These are phyloP conservation scores for Drosophila pseudotakahashii DNA, from an alignment of 2,888 invertebrate species.

Conservation along the genomic window DNA sequence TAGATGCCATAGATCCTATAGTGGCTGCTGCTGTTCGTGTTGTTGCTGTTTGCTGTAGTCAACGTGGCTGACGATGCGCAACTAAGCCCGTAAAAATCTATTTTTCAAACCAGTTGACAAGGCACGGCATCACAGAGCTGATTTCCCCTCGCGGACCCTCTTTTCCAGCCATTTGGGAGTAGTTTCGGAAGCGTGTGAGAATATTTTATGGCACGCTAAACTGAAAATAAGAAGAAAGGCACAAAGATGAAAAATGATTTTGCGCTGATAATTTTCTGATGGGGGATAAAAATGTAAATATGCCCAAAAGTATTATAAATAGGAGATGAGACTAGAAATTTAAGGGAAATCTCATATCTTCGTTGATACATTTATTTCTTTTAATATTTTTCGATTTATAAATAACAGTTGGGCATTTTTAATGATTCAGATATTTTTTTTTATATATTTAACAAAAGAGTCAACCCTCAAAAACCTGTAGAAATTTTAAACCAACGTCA, in stretches of 20 bases:
- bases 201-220: slow-evolving; percentile 44
- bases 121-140: slow-evolving; percentile 40
- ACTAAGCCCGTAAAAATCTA: slow-evolving; percentile 77
- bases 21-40: slow-evolving; percentile 11
- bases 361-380: too few relatives aligned
- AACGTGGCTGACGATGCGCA: slow-evolving; percentile 77
- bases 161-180: slow-evolving; percentile 38
- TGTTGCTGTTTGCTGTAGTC: slow-evolving; percentile 6
- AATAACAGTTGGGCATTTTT: too few relatives aligned
- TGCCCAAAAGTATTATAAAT: slow-evolving; percentile 12
- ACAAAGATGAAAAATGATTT: slow-evolving; percentile 42
- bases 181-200: slow-evolving; percentile 44
- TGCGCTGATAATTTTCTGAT: slow-evolving; percentile 26
- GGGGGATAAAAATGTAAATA: slow-evolving; percentile 26
- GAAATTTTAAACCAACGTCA: too few relatives aligned
- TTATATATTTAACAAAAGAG: too few relatives aligned
- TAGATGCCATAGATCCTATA: slow-evolving; percentile 58
- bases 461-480: too few relatives aligned
- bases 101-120: slow-evolving; percentile 80
- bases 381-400: too few relatives aligned
- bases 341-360: background rate
- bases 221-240: slow-evolving; percentile 25
- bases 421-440: too few relatives aligned
- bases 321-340: background rate
- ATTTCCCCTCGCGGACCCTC: slow-evolving; percentile 22